Percentiles rank a stretch among this genome's conserved stretches.
Conservation (phyloP, 2,888 invertebrate genomes). For the Drosophila trichaetosa region DNA sequence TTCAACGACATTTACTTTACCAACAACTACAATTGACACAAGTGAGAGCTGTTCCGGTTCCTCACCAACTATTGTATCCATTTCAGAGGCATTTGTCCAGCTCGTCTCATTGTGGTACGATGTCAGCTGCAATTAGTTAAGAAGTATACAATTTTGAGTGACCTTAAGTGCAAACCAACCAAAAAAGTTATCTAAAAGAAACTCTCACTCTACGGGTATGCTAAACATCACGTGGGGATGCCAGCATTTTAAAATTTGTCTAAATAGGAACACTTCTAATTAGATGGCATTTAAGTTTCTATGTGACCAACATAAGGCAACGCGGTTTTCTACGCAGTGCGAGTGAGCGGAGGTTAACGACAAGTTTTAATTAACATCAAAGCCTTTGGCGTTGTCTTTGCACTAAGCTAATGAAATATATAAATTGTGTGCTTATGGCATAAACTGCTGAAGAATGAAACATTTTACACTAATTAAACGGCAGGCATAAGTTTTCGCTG, state of each 20-base stretch:
- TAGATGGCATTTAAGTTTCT: conserved; percentile 27
- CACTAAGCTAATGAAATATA: conserved; percentile 61
- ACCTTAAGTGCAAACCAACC: conserved; percentile 2
- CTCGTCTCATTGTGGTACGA: conserved; percentile 85
- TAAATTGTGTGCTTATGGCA: conserved; percentile 36
- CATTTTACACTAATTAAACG: conserved; percentile 59
- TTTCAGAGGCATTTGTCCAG: conserved; percentile 84
- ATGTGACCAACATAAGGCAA: conserved; percentile 27
- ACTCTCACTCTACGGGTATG: neutral
- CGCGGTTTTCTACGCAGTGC: neutral
- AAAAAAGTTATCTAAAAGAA: neutral
- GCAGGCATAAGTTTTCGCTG: conserved; percentile 20
- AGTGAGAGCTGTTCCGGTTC: conserved; percentile 91
- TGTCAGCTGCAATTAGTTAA: conserved; percentile 79
- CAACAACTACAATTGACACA: conserved; percentile 92
- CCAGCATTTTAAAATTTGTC: conserved; percentile 13
- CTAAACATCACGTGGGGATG: neutral
- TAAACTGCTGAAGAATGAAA: conserved; percentile 26
- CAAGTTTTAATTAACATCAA: conserved; percentile 66
- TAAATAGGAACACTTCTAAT: conserved; percentile 25
- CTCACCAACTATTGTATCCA: conserved; percentile 86
- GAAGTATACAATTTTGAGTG: conserved; percentile 13
- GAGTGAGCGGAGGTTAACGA: neutral
- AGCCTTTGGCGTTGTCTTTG: conserved; percentile 36
- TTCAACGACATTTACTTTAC: conserved; percentile 87